Base-by-base conservation (phyloP, 2,888 invertebrate genomes). In the Silvanus unidentatus region DNA sequence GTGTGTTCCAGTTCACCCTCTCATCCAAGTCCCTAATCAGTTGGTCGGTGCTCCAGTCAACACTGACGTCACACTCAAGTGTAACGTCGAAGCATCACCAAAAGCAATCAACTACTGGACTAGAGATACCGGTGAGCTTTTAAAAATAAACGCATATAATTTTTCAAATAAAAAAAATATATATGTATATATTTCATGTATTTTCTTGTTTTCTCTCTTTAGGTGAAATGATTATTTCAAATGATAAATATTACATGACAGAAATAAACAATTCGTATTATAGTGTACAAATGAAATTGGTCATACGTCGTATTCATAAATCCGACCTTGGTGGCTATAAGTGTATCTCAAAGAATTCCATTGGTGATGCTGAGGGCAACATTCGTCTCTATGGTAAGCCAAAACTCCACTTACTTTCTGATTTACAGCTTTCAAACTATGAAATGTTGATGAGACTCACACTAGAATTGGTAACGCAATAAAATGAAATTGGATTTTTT, bases 21-120 rank as follows among this genome's bases (percentile, higher is more conserved):
- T 91, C 75, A 91, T 93, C 61, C 90, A 91, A 81, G 92, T 93
- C 60, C 91, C 91, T 61, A 92, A 91, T 76, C 92, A 93, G 77
- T 79, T 93, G 69, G 90, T 93, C 52, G 92, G 92, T 28, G 90
- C 91, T 48, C 90, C 91, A 43, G 81, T 85, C 57, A 84, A 86
- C 60, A 88, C 88, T 54, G 86, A 91, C 72, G 90, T 92, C 67
- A 86, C 86, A 48, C 78, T 93, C 60, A 86, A 89, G 70, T 81
- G 81, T 62, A 86, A 88, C 70, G 91, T 92, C 47, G 93, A 93
- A 71, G 92, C 93, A 45, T 92, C 91, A 45, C 92, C 92, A 29
- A 91, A 90, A 74, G 89, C 92, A 67, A 92, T 93, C 77, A 92
- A 92, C 79, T 92, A 90, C 73, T 92, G 92, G 92, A 91, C 88